These are phyloP conservation scores for Tetramorium simillimum DNA, from an alignment of 1,140 invertebrate genomes.

Conservation along the genomic window DNA sequence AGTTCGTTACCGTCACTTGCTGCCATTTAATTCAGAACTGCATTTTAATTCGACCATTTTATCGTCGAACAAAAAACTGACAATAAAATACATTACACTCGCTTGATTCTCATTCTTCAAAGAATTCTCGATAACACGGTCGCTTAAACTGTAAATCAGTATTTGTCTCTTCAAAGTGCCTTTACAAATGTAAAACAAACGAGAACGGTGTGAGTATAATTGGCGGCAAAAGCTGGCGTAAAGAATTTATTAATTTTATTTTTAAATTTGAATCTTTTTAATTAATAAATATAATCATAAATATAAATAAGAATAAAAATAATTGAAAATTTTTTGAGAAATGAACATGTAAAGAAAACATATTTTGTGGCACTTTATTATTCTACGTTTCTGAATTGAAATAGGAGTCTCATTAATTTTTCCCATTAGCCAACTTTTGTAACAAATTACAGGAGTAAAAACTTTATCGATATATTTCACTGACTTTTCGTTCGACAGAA, in stretches of 20 bases:
- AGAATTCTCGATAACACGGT: constrained; percentile 25
- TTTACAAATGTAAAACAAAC: background rate
- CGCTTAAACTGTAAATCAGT: constrained; percentile 32
- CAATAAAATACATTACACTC: constrained; percentile 9
- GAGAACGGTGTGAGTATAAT: background rate
- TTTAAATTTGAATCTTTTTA: background rate
- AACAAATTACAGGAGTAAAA: constrained; percentile 27
- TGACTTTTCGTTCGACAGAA: constrained; percentile 35
- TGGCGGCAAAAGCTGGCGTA: background rate
- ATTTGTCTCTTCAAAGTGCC: background rate
- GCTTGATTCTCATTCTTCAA: constrained; percentile 5
- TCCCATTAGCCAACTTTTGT: constrained; percentile 1
- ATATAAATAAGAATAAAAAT: background rate
- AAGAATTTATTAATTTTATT: constrained; percentile 13
- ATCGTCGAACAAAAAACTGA: background rate
- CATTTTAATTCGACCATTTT: constrained; percentile 1
- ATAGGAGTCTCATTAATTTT: constrained; percentile 5
- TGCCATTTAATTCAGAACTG: background rate
- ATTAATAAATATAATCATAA: background rate
- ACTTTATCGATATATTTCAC: constrained; percentile 18
- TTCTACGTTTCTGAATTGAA: background rate
- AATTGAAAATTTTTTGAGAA: background rate
- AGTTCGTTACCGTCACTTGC: background rate
- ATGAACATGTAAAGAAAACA: background rate
- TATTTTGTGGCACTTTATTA: background rate